Evolutionary conservation across 1,140 invertebrate species (phyloP), one percentile per base, ranked within the genome.

Genomic region (Bombus balteatus): DNA sequence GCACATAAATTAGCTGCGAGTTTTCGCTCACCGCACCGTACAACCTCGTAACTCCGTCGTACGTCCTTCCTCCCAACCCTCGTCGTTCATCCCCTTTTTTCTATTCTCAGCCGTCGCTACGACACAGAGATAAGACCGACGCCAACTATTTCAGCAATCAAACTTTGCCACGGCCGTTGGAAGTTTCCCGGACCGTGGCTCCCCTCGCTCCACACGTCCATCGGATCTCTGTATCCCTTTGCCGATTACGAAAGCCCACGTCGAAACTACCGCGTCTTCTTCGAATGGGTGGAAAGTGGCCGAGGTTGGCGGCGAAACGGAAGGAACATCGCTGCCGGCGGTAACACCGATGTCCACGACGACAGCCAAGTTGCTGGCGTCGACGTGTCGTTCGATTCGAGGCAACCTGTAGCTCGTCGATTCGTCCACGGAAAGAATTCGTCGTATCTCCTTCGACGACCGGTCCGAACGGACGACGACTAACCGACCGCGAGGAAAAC

Each of bases 1-100:
- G 92, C 89, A 93, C 92, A 93, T 95, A 95, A 95, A 92, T 95
- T 95, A 94, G 91, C 91, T 87, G 91, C 85, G 91, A 94, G 93
- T 95, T 94, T 93, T 91, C 90, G 83, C 87, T 81, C 87, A 32
- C 47, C 47, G 47, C 18, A 22, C 47, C 47, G 47, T 53, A 53
- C 18, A 8, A 53, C 18, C 18, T 53, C 47, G 18, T 22, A 53
- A 71, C 74, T 0, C 25, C 66, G 68, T 34, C 39, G n/a, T 32
- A 47, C 39, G 13, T 75, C 15, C 62, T 47, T n/a, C 66, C 22
- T 22, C 15, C 1, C 9, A 1, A 25, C 9, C 34, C 34, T 22
- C 32, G 15, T 34, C 65, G 15, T 9, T 18, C 47, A 2, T n/a
- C 70, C 0, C 3, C 34, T 57, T 47, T 82, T 59, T 39, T 37